A percentile compares a stretch with the other conserved stretches of the same genome.
phyloP scores from a whole-genome alignment of 2,113 vertebrate species.

The Macrotus californicus region DNA sequence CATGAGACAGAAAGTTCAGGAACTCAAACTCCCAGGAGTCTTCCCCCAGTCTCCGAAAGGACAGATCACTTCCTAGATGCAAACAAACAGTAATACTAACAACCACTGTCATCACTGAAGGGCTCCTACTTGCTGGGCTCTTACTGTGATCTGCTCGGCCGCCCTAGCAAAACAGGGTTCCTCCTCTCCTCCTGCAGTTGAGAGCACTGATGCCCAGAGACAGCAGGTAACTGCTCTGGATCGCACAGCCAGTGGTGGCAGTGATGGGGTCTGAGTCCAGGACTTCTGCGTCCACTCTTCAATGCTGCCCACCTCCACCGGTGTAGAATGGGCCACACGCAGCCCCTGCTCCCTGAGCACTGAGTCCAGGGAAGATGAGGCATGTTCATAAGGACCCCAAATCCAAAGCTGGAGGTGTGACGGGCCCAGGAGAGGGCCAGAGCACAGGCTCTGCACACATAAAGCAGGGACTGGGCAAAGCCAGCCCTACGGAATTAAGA shows the following conservation, averaged over 20 bases:
- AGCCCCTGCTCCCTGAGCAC: background rate
- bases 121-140: background rate
- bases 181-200: background rate
- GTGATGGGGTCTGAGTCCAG: background rate
- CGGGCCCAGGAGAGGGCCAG: background rate
- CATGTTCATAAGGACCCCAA: background rate
- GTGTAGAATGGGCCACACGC: background rate
- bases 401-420: background rate
- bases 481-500: background rate
- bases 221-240: background rate
- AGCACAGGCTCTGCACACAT: background rate
- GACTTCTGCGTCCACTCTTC: background rate
- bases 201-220: background rate
- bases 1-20: background rate
- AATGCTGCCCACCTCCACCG: background rate
- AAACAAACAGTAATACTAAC: background rate
- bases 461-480: background rate
- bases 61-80: background rate
- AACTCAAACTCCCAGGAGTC: background rate
- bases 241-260: background rate
- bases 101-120: background rate
- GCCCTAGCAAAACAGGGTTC: background rate
- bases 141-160: background rate
- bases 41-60: background rate
- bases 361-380: background rate